phyloP scores from a whole-genome alignment of 2,888 invertebrate genomes.

The Cremastinae sp. region DNA sequence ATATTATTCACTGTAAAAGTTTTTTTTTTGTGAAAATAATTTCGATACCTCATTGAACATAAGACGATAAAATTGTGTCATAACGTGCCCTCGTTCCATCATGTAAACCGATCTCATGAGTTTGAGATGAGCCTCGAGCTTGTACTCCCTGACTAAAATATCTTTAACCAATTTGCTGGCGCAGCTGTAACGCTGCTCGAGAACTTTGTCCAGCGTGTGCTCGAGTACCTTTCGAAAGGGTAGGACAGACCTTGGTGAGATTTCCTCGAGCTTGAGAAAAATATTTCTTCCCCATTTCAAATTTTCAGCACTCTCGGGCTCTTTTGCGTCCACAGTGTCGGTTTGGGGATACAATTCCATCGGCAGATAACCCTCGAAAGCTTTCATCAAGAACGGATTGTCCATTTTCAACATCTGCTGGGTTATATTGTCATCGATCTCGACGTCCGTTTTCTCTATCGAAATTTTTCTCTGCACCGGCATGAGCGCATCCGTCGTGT shows the following conservation, averaged over 20 bases:
- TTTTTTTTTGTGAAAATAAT: slow-evolving; percentile 34
- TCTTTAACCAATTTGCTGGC: slow-evolving; percentile 81
- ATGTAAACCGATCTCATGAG: slow-evolving; percentile 82
- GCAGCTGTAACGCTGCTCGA: slow-evolving; percentile 78
- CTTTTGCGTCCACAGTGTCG: slow-evolving; percentile 66
- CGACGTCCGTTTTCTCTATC: slow-evolving; percentile 56
- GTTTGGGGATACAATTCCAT: slow-evolving; percentile 54
- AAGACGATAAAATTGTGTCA: slow-evolving; percentile 81
- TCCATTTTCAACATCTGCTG: slow-evolving; percentile 72
- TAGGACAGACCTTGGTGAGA: slow-evolving; percentile 73
- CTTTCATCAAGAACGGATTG: slow-evolving; percentile 80
- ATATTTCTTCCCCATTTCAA: slow-evolving; percentile 60
- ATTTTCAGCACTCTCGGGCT: slow-evolving; percentile 1
- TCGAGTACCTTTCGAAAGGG: slow-evolving; percentile 80
- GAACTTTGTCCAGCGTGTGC: slow-evolving; percentile 77
- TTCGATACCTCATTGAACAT: slow-evolving; percentile 81
- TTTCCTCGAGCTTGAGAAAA: slow-evolving; percentile 68
- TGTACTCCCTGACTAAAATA: slow-evolving; percentile 81
- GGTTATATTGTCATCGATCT: slow-evolving; percentile 70
- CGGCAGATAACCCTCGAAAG: slow-evolving; percentile 80
- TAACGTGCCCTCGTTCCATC: slow-evolving; percentile 82
- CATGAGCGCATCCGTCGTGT: slow-evolving; percentile 58
- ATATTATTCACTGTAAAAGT: slow-evolving; percentile 18
- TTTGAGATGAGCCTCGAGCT: slow-evolving; percentile 80
- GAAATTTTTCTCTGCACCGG: slow-evolving; percentile 7